Conservation (phyloP, 1,140 invertebrate species). For the Battus philenor region DNA sequence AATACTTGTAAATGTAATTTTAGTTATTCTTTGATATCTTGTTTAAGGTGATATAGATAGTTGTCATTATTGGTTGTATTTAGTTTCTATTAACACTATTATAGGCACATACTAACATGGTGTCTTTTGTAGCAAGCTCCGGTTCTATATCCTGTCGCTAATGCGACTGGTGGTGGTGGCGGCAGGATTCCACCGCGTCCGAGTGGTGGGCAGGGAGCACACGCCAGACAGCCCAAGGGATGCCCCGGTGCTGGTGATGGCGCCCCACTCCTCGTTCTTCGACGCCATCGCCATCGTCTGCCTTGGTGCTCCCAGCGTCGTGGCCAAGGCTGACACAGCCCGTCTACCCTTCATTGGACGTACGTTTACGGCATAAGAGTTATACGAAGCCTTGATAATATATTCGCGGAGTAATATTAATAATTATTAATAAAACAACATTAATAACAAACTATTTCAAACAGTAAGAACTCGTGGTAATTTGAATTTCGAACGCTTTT, state of each 20-base stretch:
- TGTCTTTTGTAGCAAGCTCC: conserved; percentile 70
- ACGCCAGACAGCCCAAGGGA: conserved; percentile 69
- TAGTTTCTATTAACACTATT: too few relatives aligned
- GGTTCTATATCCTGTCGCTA: conserved; percentile 76
- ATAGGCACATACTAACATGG: conserved; percentile 7
- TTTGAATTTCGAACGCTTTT: too few relatives aligned
- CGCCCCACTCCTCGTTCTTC: conserved; percentile 94
- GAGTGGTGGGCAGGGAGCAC: conserved; percentile 41
- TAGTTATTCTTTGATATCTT: too few relatives aligned
- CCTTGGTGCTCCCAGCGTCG: conserved; percentile 89
- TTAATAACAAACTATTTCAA: too few relatives aligned
- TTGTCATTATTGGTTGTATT: too few relatives aligned
- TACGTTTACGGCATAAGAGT: conserved; percentile 69
- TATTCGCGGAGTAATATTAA: too few relatives aligned
- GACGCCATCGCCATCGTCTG: conserved; percentile 90
- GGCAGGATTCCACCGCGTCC: conserved; percentile 84
- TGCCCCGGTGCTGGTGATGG: conserved; percentile 90
- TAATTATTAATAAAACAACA: too few relatives aligned
- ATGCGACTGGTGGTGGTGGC: conserved; percentile 86
- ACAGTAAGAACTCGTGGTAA: too few relatives aligned
- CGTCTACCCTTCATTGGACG: conserved; percentile 91
- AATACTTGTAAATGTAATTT: too few relatives aligned
- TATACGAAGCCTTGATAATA: conserved; percentile 13
- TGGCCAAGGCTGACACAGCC: conserved; percentile 89
- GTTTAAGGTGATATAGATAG: too few relatives aligned